Percentiles rank a stretch among this genome's conserved stretches.
Conservation (phyloP, 2,888 invertebrate genomes). For the Sphinx pinastri region DNA sequence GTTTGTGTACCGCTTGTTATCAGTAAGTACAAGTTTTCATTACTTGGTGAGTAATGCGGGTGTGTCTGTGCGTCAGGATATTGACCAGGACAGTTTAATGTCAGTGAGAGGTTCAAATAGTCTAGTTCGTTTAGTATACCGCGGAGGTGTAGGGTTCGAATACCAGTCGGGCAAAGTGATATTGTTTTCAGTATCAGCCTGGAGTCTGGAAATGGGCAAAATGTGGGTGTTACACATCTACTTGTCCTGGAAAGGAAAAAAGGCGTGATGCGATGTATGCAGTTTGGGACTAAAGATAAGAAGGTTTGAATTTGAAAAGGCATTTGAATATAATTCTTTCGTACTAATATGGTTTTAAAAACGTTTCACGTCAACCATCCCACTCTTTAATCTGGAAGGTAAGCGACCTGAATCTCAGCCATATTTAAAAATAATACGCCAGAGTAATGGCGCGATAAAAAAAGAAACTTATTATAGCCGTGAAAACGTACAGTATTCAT, state of each 20-base stretch:
- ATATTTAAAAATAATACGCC: slow-evolving; percentile 22
- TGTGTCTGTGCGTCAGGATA: neutral
- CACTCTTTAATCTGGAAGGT: slow-evolving; percentile 4
- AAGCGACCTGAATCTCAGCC: slow-evolving; percentile 3
- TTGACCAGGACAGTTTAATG: too few species aligned
- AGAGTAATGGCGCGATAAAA: slow-evolving; percentile 13
- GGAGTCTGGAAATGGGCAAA: too few species aligned
- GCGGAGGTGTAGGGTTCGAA: too few species aligned
- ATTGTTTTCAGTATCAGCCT: too few species aligned
- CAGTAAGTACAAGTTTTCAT: neutral
- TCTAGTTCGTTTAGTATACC: neutral
- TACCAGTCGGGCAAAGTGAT: too few species aligned
- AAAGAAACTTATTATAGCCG: slow-evolving; percentile 13
- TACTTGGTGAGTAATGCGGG: slow-evolving; percentile 20
- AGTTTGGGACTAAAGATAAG: too few species aligned
- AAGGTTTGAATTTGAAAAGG: too few species aligned
- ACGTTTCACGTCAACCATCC: neutral
- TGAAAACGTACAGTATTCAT: slow-evolving; percentile 21
- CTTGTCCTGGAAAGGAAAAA: too few species aligned
- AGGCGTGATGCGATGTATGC: too few species aligned
- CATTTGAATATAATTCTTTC: too few species aligned
- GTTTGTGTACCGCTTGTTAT: slow-evolving; percentile 10
- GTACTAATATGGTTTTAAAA: neutral
- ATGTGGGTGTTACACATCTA: too few species aligned
- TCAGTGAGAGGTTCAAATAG: neutral